Percentiles rank a stretch among this genome's conserved stretches.
phyloP scores from a whole-genome alignment of 2,113 vertebrate species.

The Lophius piscatorius region DNA sequence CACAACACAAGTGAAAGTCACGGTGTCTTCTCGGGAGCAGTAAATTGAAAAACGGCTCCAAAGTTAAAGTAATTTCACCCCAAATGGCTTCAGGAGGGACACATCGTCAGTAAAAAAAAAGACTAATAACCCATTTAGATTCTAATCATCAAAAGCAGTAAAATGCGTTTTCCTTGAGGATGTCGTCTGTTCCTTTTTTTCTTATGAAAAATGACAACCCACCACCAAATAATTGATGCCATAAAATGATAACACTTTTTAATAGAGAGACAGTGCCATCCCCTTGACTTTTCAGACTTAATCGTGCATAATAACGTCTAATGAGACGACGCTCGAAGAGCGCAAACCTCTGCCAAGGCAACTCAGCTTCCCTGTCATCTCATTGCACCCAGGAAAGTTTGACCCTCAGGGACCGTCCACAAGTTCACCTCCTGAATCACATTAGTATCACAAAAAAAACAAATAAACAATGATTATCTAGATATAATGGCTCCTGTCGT shows the following conservation, averaged over 20 bases:
- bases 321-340: no score
- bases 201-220: conserved; percentile 28
- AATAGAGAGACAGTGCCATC: conserved; percentile 23
- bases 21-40: not conserved
- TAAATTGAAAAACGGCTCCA: conserved; percentile 20
- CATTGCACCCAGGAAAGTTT: no score
- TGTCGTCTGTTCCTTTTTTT: conserved; percentile 2
- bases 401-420: no score
- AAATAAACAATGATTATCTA: no score
- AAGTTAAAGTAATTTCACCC: conserved; percentile 34
- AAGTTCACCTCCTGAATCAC: no score
- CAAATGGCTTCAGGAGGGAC: conserved; percentile 18
- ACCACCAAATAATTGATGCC: conserved; percentile 12
- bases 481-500: no score
- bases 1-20: conserved; percentile 12
- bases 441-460: no score
- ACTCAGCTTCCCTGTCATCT: no score
- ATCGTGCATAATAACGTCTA: not conserved
- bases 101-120: conserved; percentile 42
- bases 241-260: conserved; percentile 28
- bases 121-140: conserved; percentile 45
- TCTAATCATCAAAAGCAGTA: conserved; percentile 35
- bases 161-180: conserved; percentile 39
- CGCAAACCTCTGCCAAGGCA: no score
- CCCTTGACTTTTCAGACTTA: not conserved